These are phyloP conservation scores for Sternarchorhynchus goeldii DNA, from an alignment of 2,797 vertebrate genomes.

Conservation along the genomic window DNA sequence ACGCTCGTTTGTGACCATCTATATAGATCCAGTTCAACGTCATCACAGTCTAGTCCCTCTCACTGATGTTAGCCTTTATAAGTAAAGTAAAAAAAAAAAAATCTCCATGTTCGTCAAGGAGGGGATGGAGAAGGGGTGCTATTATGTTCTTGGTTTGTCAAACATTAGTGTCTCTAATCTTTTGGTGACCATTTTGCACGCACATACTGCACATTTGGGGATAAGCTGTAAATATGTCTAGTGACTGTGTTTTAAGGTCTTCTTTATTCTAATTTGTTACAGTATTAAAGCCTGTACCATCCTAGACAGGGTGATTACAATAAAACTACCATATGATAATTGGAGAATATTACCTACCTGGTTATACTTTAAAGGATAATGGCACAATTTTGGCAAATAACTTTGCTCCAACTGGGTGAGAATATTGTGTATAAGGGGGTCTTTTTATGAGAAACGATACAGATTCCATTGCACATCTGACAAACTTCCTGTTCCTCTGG, in stretches of 20 bases:
- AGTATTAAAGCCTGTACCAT: not conserved
- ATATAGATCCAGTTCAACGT: conserved; percentile 8
- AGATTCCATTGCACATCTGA: no score
- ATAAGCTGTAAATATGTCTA: conserved; percentile 1
- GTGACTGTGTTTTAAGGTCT: not conserved
- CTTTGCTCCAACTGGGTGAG: not conserved
- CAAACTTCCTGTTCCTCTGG: no score
- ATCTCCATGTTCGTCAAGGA: not conserved
- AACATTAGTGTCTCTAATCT: conserved; percentile 8
- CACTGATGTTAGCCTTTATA: conserved; percentile 12
- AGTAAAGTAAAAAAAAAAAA: conserved; percentile 7
- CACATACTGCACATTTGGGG: conserved; percentile 7
- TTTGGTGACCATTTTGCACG: conserved; percentile 1
- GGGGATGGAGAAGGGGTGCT: conserved; percentile 13
- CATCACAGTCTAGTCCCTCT: not conserved
- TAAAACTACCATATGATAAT: not conserved
- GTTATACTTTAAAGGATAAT: conserved; percentile 8
- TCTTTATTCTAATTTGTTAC: not conserved
- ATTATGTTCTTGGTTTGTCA: not conserved
- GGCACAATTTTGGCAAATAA: conserved; percentile 8
- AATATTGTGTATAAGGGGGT: not conserved
- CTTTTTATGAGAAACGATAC: not conserved
- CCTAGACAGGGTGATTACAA: not conserved
- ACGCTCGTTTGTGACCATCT: conserved; percentile 14
- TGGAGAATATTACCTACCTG: not conserved